Percentiles rank a stretch among this genome's conserved stretches.
phyloP scores from a whole-genome alignment of 2,113 vertebrate species.

The Microcebus murinus region DNA sequence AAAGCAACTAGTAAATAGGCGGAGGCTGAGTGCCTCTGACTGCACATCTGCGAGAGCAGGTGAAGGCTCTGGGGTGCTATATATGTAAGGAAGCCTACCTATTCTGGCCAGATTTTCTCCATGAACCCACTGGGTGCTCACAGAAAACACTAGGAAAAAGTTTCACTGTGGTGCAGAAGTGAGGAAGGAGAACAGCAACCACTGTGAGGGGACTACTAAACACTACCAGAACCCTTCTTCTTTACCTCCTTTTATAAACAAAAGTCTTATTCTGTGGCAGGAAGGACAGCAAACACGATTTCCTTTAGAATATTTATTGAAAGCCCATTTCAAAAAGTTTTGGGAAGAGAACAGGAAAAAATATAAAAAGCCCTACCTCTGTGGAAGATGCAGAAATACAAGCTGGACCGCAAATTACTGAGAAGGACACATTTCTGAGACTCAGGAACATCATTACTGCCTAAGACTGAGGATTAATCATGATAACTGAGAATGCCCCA shows the following conservation, averaged over 20 bases:
- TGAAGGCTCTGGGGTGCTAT: neutral
- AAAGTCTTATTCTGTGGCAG: neutral
- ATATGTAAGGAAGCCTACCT: neutral
- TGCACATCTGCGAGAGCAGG: neutral
- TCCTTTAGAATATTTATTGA: neutral
- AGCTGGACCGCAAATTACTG: neutral
- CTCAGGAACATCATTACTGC: neutral
- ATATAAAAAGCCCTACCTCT: neutral
- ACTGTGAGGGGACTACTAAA: neutral
- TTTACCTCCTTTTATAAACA: neutral
- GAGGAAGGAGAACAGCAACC: neutral
- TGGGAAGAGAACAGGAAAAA: neutral
- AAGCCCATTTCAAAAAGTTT: neutral
- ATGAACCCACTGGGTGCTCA: neutral
- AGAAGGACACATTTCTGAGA: neutral
- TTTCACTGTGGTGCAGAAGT: neutral
- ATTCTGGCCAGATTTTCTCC: neutral
- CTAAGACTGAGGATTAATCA: neutral
- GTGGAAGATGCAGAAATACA: neutral
- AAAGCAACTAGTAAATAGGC: too few species aligned
- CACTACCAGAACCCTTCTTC: neutral
- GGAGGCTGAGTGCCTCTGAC: neutral
- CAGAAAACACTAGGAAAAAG: neutral
- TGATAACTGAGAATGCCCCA: neutral
- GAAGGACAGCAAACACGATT: neutral